These are phyloP conservation scores for Carcharodon carcharias DNA, from an alignment of 2,797 vertebrate species.

Conservation along the genomic window DNA sequence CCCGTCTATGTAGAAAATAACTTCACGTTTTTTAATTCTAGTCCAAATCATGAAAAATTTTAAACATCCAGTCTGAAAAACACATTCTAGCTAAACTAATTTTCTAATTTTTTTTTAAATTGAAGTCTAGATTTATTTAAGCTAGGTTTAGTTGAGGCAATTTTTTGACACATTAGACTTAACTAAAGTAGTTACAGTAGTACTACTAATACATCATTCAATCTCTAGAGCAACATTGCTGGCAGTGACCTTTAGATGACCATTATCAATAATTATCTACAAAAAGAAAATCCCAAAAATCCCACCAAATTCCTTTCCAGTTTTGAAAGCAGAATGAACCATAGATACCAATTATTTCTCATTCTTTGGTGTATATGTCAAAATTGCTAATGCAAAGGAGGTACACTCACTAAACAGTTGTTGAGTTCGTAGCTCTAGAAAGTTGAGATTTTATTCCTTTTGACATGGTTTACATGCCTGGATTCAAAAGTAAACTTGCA, in stretches of 20 bases:
- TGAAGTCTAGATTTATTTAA: conserved; percentile 31
- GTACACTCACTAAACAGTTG: neutral
- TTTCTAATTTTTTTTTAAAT: conserved; percentile 30
- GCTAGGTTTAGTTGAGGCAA: neutral
- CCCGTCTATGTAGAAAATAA: conserved; percentile 19
- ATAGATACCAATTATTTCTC: conserved; percentile 35
- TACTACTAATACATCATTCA: neutral
- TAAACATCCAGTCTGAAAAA: conserved; percentile 16
- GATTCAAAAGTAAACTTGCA: conserved; percentile 41
- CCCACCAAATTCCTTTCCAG: conserved; percentile 15
- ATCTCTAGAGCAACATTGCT: conserved; percentile 32
- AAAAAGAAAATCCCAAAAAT: neutral
- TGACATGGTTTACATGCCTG: conserved; percentile 37
- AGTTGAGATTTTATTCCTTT: conserved; percentile 38
- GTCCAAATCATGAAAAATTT: conserved; percentile 14
- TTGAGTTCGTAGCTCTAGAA: conserved; percentile 25
- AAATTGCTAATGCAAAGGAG: conserved; percentile 29
- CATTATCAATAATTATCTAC: conserved; percentile 4
- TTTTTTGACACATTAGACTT: conserved; percentile 31
- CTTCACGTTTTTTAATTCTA: conserved; percentile 31
- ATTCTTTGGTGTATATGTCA: conserved; percentile 37
- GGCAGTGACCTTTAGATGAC: conserved; percentile 34
- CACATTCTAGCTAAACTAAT: conserved; percentile 30
- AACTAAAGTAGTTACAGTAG: conserved; percentile 22
- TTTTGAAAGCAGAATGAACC: conserved; percentile 1